phyloP scores from a whole-genome alignment of 2,113 vertebrate genomes.

The Gasterosteus aculeatus region DNA sequence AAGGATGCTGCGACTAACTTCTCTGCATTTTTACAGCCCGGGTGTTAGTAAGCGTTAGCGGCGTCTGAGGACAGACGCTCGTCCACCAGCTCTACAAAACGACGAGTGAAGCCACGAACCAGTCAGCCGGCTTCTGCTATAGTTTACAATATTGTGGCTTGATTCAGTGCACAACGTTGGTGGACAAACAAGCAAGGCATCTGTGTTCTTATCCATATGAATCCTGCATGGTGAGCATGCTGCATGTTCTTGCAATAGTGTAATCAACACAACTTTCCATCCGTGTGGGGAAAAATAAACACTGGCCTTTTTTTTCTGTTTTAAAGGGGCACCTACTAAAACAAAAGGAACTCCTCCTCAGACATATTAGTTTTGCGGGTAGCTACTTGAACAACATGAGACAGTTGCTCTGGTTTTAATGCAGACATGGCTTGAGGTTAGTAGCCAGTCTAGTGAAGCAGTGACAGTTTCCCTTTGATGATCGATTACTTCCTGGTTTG shows the following conservation, averaged over 20 bases:
- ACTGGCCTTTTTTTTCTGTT: background rate
- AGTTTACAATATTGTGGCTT: conserved; percentile 80
- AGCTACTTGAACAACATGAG: conserved; percentile 45
- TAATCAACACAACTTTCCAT: conserved; percentile 59
- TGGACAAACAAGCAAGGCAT: conserved; percentile 82
- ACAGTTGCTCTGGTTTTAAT: conserved; percentile 41
- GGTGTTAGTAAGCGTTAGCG: conserved; percentile 73
- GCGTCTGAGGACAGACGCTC: conserved; percentile 66
- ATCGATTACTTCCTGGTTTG: conserved; percentile 16
- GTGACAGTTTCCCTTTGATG: conserved; percentile 44
- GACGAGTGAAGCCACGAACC: conserved; percentile 72
- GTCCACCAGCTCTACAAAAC: conserved; percentile 74
- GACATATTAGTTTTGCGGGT: conserved; percentile 53
- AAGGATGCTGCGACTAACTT: conserved; percentile 69
- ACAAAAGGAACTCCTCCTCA: conserved; percentile 37
- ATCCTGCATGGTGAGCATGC: conserved; percentile 78
- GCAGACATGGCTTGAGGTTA: conserved; percentile 47
- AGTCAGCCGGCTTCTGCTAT: conserved; percentile 72
- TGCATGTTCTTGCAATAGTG: conserved; percentile 71
- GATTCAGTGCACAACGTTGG: conserved; percentile 79
- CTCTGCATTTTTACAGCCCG: conserved; percentile 70
- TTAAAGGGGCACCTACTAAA: conserved; percentile 11
- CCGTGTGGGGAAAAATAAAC: conserved; percentile 35
- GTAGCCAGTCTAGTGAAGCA: conserved; percentile 34
- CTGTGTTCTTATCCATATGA: conserved; percentile 78